Base-by-base conservation (phyloP, 2,888 invertebrate genomes). In the Pterostichus niger region DNA sequence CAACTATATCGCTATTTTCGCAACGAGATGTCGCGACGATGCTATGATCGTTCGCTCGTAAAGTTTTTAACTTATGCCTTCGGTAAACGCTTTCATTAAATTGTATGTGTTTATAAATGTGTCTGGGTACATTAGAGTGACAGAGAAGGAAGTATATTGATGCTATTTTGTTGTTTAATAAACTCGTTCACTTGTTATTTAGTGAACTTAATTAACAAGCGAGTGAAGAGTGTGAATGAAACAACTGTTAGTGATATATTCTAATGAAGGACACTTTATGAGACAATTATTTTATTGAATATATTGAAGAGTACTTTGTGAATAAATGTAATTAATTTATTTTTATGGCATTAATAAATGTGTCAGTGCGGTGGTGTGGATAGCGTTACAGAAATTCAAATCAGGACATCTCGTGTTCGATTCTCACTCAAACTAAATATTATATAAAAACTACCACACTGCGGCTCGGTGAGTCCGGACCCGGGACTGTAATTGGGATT, bases 71-170 rank as follows among this genome's bases (percentile, higher is more conserved):
- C 68, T 71, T 71, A 71, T 71, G 10, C 40, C 15, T 71, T 17
- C 17, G 17, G 68, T 17, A 40, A 71, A 17, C 64, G 33, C n/a
- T 64, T 64, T 64, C 68, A 71, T 71, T 71, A 71, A 71, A 71
- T 40, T 71, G 68, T 71, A 71, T 44, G 40, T 44, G 44, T 71
- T 64, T 71, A 71, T 71, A 71, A 71, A 71, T 71, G 68, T 44
- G 11, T 13, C 68, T 40, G 17, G 15, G 68, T 44, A 24, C 15
- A 71, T 71, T 71, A 40, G 40, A 40, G 40, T 56, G 56, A 56
- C 56, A 56, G 56, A 17, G 56, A 17, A 15, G 17, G 56, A 9
- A 6, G 24, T 10, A 9, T 17, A 17, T 56, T 17, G 56, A 56
- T 17, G 56, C 7, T 56, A 17, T 13, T 71, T 44, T 44, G 68